phyloP scores from a whole-genome alignment of 2,797 vertebrate genomes.

The Poeciliopsis turneri region DNA sequence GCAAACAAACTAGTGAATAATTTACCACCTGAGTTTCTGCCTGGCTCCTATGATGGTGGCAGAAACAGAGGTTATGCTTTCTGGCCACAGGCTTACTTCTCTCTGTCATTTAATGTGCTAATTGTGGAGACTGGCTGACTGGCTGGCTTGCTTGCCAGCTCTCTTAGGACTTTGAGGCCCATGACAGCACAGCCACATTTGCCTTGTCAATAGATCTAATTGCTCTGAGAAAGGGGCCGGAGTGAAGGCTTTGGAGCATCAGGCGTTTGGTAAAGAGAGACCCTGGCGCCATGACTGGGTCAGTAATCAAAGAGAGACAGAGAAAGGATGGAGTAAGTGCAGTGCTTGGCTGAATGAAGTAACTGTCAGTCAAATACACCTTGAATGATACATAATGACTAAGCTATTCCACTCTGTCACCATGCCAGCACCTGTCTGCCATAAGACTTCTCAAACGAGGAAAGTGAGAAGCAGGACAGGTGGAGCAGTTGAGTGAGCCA shows the following conservation, averaged over 20 bases:
- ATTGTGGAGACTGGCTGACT: constrained; percentile 77
- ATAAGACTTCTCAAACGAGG: constrained; percentile 65
- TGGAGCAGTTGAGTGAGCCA: constrained; percentile 55
- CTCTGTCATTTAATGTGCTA: constrained; percentile 75
- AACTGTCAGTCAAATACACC: constrained; percentile 84
- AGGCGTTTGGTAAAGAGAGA: constrained; percentile 79
- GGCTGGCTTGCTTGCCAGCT: constrained; percentile 57
- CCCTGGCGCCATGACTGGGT: constrained; percentile 87
- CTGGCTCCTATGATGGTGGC: constrained; percentile 49
- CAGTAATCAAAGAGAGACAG: constrained; percentile 78
- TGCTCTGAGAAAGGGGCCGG: constrained; percentile 78
- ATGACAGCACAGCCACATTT: constrained; percentile 65
- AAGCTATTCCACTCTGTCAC: constrained; percentile 82
- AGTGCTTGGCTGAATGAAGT: constrained; percentile 60
- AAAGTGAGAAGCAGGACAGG: constrained; percentile 64
- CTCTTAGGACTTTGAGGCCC: constrained; percentile 58
- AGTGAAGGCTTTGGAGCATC: constrained; percentile 76
- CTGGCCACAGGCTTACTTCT: constrained; percentile 28
- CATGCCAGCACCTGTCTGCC: constrained; percentile 84
- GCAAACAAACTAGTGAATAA: constrained; percentile 73
- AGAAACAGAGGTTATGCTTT: constrained; percentile 42
- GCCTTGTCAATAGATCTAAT: constrained; percentile 85
- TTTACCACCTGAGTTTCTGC: constrained; percentile 68
- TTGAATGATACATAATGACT: constrained; percentile 78
- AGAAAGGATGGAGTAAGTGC: constrained; percentile 69